phyloP scores from a whole-genome alignment of 2,888 invertebrate species.

The Orchesellides sinensis region DNA sequence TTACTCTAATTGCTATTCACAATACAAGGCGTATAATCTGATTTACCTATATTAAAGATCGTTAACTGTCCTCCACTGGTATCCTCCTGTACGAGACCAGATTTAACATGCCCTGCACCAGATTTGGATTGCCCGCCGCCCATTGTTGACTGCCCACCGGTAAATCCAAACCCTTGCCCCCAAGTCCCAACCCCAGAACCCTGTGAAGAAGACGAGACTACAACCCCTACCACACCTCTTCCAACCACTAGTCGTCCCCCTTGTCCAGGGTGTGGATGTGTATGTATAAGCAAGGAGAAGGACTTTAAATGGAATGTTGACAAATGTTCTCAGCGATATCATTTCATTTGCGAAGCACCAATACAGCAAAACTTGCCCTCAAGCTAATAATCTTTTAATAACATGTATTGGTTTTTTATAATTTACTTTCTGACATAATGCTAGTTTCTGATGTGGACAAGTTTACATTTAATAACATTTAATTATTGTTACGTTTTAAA shows the following conservation, averaged over 20 bases:
- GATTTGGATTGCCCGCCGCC: neutral
- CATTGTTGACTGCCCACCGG: neutral
- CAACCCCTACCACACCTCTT: neutral
- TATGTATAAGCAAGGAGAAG: neutral
- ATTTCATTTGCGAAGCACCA: neutral
- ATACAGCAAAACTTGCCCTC: no score
- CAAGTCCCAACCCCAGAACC: neutral
- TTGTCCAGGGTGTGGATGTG: neutral
- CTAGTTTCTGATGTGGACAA: no score
- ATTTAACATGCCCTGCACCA: neutral
- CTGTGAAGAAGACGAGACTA: neutral
- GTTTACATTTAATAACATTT: neutral
- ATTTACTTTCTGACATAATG: no score
- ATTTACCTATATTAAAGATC: neutral
- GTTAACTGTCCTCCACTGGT: neutral
- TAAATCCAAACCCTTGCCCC: no score
- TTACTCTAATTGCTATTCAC: neutral
- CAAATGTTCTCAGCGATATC: neutral
- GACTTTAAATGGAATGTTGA: no score
- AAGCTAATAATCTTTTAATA: no score
- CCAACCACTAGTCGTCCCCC: neutral
- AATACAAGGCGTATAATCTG: neutral
- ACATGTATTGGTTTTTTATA: no score
- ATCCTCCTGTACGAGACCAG: neutral
- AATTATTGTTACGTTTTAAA: neutral